Conservation (phyloP, 1,140 invertebrate species). For the Tenebrio molitor region DNA sequence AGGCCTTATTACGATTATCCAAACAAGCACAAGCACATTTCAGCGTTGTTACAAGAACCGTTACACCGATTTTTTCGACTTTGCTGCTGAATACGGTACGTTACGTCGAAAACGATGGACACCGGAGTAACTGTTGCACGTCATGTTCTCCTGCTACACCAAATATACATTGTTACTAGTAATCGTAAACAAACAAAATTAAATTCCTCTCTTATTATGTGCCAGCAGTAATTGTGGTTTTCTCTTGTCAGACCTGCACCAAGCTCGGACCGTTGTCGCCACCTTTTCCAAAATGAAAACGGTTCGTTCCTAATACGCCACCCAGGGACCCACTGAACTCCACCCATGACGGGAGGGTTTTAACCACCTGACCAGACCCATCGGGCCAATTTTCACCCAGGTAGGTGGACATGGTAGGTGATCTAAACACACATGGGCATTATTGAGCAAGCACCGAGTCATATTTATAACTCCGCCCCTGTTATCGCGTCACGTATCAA, state of each 20-base stretch:
- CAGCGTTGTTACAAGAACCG: constrained; percentile 8
- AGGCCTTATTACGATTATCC: no score
- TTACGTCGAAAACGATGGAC: constrained; percentile 40
- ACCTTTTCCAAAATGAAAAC: no score
- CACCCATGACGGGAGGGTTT: no score
- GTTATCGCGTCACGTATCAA: no score
- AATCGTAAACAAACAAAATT: constrained; percentile 27
- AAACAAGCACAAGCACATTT: neutral
- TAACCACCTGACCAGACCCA: no score
- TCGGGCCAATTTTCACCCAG: no score
- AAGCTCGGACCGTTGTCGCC: neutral
- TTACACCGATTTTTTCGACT: constrained; percentile 16
- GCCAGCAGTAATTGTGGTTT: constrained; percentile 18
- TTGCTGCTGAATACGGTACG: constrained; percentile 11
- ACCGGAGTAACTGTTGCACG: constrained; percentile 21
- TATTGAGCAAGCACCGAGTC: no score
- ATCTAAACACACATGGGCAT: no score
- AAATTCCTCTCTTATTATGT: constrained; percentile 6
- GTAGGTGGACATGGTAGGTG: no score
- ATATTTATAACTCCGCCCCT: no score
- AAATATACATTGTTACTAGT: constrained; percentile 18
- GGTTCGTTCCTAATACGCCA: no score
- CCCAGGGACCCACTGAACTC: no score
- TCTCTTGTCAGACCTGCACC: constrained; percentile 8
- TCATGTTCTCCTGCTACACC: constrained; percentile 27